A percentile compares a stretch with the other conserved stretches of the same genome.
Conservation (phyloP, 2,113 vertebrate species). For the Ophiodon elongatus region DNA sequence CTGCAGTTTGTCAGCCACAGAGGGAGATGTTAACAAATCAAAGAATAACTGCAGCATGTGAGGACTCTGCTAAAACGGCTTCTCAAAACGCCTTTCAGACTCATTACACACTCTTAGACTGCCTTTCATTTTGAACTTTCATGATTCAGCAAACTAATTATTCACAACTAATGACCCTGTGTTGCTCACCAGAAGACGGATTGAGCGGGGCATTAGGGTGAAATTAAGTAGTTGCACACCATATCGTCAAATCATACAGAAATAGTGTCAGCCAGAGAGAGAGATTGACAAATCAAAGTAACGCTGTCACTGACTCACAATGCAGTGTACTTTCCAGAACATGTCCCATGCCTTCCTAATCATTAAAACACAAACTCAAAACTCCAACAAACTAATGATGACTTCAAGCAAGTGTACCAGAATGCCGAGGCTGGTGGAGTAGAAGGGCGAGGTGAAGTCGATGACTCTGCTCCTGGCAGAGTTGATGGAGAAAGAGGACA, state of each 20-base stretch:
- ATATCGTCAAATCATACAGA: slow-evolving; percentile 23
- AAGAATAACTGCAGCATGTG: slow-evolving; percentile 40
- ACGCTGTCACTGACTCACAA: slow-evolving; percentile 22
- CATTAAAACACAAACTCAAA: slow-evolving; percentile 40
- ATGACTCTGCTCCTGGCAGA: slow-evolving; percentile 93
- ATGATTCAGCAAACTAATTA: slow-evolving; percentile 68
- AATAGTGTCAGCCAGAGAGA: slow-evolving; percentile 6
- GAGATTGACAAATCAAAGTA: slow-evolving; percentile 50
- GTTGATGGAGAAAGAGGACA: slow-evolving; percentile 97
- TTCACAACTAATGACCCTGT: slow-evolving; percentile 53
- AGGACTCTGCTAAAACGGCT: slow-evolving; percentile 23
- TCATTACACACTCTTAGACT: slow-evolving; percentile 50
- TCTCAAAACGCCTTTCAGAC: slow-evolving; percentile 26
- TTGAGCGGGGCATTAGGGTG: slow-evolving; percentile 15
- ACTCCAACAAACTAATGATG: slow-evolving; percentile 30
- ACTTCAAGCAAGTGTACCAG: slow-evolving; percentile 73
- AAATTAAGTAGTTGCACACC: slow-evolving; percentile 37
- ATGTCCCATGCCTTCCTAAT: neutral
- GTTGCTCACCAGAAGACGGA: slow-evolving; percentile 13
- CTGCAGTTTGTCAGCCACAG: slow-evolving; percentile 48
- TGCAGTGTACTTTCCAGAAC: slow-evolving; percentile 11
- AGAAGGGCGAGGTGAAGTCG: slow-evolving; percentile 98
- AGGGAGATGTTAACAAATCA: slow-evolving; percentile 59
- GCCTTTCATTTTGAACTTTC: slow-evolving; percentile 55
- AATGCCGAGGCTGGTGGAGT: slow-evolving; percentile 98